Conservation (phyloP, 2,888 invertebrate genomes). For the Lasioglossum malachurum region DNA sequence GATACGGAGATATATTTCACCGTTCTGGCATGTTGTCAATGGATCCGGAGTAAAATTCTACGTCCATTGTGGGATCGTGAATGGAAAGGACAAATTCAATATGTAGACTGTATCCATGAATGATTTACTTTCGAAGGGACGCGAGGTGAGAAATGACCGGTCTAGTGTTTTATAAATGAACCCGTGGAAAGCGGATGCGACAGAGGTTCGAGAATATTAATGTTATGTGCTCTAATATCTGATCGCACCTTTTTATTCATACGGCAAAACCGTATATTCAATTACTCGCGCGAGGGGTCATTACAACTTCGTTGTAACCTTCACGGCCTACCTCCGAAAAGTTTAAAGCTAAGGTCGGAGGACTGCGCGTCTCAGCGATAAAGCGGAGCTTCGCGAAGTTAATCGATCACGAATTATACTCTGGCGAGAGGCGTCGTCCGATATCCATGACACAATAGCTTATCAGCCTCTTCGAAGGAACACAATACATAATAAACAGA, state of each 20-base stretch:
- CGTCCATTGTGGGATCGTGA: background rate
- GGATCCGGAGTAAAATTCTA: background rate
- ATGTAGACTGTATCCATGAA: background rate
- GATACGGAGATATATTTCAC: background rate
- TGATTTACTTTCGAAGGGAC: background rate
- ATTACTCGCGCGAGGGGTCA: background rate
- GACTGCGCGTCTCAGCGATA: no score
- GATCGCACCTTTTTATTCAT: background rate
- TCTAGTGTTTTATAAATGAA: background rate
- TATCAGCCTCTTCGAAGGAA: background rate
- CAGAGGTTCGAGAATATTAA: background rate
- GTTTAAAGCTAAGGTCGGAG: background rate
- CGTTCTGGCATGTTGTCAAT: background rate
- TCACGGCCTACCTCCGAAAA: background rate
- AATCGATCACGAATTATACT: background rate
- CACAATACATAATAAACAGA: background rate
- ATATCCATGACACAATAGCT: background rate
- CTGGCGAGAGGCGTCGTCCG: background rate
- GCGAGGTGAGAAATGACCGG: background rate
- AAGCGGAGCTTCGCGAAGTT: no score
- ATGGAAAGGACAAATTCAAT: background rate
- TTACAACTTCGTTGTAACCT: background rate
- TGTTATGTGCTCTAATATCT: background rate
- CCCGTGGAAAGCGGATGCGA: background rate
- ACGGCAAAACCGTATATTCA: background rate